Base-by-base conservation (phyloP, 2,797 vertebrate genomes). In the Alexandromys oeconomus region DNA sequence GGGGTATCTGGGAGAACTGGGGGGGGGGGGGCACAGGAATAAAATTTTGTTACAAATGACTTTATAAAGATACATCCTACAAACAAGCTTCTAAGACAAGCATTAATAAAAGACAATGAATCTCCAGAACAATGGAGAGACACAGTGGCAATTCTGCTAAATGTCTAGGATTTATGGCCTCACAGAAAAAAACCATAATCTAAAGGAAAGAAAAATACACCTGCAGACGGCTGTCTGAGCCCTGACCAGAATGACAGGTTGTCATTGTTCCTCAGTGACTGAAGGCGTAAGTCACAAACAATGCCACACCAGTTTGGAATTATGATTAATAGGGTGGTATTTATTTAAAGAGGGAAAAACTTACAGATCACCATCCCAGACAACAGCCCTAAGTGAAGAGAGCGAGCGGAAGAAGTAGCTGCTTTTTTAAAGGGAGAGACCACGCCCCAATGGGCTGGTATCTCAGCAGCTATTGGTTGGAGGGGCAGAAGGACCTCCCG, bases 51-150 rank as follows among this genome's bases (percentile, higher is more conserved):
- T 91, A 21, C 76, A 89, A 87, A 94, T 96, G 80, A 82, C 94
- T 98, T 98, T 97, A 95, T 46, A 96, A 89, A 73, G 89, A 85
- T 98, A 97, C 25, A 92, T 84, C 97, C 95, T 98, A 98, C 93
- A 98, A 95, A 98, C 91, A 98, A 98, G 97, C 89, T 97, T 91
- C 95, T 93, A 96, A 97, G 85, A 96, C 61, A 98, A 97, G 79
- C 91, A 92, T 57, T 34, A 25, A 79, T 91, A 95, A 71, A 79
- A 98, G 94, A 97, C 81, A 34, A 97, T 65, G 92, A 77, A 97
- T 96, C 96, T 97, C 82, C 89, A 97, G 92, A 96, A 96, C 87
- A 97, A 92, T 40, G 88, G 61, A 97, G 95, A 96, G 95, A 97
- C 92, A 95, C 15, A 98, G 91, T 88, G 95, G 69, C 91, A 97